Evolutionary conservation across 2,797 vertebrate genomes (phyloP), one percentile per base, ranked within the genome.

Genomic region (Iguana delicatissima): DNA sequence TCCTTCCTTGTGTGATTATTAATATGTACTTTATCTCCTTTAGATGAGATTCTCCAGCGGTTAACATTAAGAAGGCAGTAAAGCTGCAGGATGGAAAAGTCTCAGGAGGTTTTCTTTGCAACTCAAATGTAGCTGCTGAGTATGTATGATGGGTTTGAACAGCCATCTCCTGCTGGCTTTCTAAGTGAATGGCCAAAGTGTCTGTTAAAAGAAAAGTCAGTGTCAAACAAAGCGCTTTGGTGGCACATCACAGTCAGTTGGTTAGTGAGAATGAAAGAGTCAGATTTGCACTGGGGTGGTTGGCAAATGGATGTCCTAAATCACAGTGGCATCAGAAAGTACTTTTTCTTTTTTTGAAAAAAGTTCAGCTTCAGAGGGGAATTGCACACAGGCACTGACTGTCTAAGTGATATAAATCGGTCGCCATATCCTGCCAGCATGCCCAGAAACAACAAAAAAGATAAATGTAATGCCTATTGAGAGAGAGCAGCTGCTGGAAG

Each of bases 401-500:
- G 94, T 94, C 93, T 95, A 95, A 95, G 90, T 95, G 95, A 94
- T 95, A 95, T 86, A 93, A 95, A 96, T 97, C 96, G 94, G 94
- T 94, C 95, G 96, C 92, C 90, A 90, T 91, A 95, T 96, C 96
- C 96, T 94, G 95, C 95, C 93, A 91, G 88, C 94, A 95, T 95
- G 94, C 95, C 90, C 92, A 94, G 95, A 95, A 96, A 95, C 91
- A 93, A 93, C 94, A 95, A 92, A 97, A 46, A 95, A 94, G 90
- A 96, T 94, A 95, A 96, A 97, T 96, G 95, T 95, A 96, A 95
- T 95, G 94, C 95, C 96, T 96, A 95, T 96, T 96, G 96, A 95
- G 96, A 96, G 96, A 91, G 76, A 95, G 94, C 96, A 96, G 96
- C 96, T 97, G 95, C 93, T 95, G 95, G 93, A 93, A 96, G 95